These are phyloP conservation scores for Anableps anableps DNA, from an alignment of 2,797 vertebrate species.

Conservation along the genomic window DNA sequence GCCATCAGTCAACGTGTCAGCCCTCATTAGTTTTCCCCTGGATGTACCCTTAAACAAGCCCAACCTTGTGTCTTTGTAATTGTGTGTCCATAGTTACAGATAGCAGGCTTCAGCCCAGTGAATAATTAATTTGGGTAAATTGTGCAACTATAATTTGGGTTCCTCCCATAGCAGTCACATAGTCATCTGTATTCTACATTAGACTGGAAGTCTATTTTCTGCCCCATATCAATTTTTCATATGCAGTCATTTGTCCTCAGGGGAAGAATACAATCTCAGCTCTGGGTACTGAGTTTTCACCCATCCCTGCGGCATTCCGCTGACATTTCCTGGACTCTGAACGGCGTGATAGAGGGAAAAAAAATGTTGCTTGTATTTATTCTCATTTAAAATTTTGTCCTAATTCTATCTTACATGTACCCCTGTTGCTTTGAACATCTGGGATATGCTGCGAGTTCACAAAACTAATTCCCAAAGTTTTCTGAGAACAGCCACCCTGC, in stretches of 20 bases:
- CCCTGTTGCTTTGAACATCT: conserved; percentile 33
- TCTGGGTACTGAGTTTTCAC: conserved; percentile 65
- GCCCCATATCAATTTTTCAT: conserved; percentile 82
- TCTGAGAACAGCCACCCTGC: conserved; percentile 11
- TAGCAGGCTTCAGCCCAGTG: conserved; percentile 54
- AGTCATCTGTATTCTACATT: conserved; percentile 55
- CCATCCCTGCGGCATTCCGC: conserved; percentile 47
- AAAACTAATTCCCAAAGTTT: conserved; percentile 19
- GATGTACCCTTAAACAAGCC: conserved; percentile 72
- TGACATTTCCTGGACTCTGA: conserved; percentile 61
- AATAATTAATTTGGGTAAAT: conserved; percentile 80
- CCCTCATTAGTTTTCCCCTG: conserved; percentile 67
- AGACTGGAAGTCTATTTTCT: conserved; percentile 79
- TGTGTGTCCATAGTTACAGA: conserved; percentile 67
- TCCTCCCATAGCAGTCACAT: conserved; percentile 50
- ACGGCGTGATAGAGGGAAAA: conserved; percentile 22
- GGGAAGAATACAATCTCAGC: conserved; percentile 72
- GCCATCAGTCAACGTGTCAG: conserved; percentile 70
- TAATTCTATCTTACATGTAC: conserved; percentile 32
- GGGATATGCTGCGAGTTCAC: conserved; percentile 22
- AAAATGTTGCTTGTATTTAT: conserved; percentile 27
- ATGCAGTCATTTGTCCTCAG: conserved; percentile 75
- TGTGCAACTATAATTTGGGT: conserved; percentile 68
- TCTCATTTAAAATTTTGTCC: conserved; percentile 44
- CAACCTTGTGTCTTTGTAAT: conserved; percentile 71